phyloP scores from a whole-genome alignment of 2,113 vertebrate species.

The Lophotis ruficrista region DNA sequence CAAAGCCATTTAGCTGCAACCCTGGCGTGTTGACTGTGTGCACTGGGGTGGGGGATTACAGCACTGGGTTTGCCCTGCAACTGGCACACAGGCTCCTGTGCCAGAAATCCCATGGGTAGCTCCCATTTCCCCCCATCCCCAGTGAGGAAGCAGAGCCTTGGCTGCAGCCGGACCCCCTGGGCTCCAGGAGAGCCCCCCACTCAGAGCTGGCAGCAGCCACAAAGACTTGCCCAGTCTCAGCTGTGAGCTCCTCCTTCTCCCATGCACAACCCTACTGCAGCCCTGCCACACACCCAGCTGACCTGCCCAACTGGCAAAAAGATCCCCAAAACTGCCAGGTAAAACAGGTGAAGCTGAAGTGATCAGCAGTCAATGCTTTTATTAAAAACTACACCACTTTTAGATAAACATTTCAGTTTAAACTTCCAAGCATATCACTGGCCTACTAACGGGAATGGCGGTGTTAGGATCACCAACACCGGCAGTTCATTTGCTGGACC shows the following conservation, averaged over 20 bases:
- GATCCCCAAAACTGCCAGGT: neutral
- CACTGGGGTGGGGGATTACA: too few species aligned
- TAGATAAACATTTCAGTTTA: conserved; percentile 50
- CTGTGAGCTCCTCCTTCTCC: neutral
- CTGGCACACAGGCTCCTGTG: neutral
- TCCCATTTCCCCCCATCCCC: neutral
- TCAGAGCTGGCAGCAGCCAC: neutral
- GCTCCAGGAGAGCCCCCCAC: rapidly evolving
- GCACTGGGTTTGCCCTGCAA: neutral
- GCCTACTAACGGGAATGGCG: neutral
- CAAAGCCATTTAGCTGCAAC: neutral
- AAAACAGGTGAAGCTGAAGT: neutral
- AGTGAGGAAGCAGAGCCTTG: neutral
- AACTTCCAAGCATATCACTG: conserved; percentile 14
- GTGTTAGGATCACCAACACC: neutral
- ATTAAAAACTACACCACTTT: conserved; percentile 70
- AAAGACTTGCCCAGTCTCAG: neutral
- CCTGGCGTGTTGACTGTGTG: rapidly evolving
- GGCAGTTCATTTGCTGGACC: neutral
- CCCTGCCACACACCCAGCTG: neutral
- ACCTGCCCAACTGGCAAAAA: neutral
- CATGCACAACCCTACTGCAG: neutral
- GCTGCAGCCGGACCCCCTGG: neutral
- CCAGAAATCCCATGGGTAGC: neutral
- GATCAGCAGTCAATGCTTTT: conserved; percentile 65